phyloP scores from a whole-genome alignment of 92 coral and sea anemone species.

The Zoanthus gigantus region DNA sequence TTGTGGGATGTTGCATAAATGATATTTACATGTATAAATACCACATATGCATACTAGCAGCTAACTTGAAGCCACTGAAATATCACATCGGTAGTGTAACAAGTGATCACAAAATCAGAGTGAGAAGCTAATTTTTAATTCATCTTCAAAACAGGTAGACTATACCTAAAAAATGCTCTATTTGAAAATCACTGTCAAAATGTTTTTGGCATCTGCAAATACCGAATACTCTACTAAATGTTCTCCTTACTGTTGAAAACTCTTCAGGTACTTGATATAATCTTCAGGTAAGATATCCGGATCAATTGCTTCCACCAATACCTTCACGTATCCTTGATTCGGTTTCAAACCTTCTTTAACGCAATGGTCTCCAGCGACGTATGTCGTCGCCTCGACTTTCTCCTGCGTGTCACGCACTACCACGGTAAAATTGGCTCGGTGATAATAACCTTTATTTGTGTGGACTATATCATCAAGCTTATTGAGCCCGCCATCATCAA shows the following conservation, averaged over 20 bases:
- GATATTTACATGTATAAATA: too few species aligned
- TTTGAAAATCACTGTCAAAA: too few species aligned
- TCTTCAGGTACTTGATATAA: conserved; percentile 20
- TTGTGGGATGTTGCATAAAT: too few species aligned
- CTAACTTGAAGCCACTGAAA: too few species aligned
- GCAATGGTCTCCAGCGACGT: conserved; percentile 21
- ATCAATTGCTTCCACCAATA: conserved; percentile 10
- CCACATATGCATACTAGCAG: too few species aligned
- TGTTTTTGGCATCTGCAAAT: too few species aligned
- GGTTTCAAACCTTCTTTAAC: conserved; percentile 21
- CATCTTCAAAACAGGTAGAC: too few species aligned
- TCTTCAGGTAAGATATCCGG: conserved; percentile 21
- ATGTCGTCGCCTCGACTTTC: conserved; percentile 32
- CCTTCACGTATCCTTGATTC: conserved; percentile 26
- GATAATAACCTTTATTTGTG: conserved; percentile 23
- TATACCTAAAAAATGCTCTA: too few species aligned
- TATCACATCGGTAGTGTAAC: too few species aligned
- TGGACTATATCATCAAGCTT: conserved; percentile 33
- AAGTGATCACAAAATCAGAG: too few species aligned
- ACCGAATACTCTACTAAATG: too few species aligned
- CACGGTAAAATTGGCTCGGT: conserved; percentile 28
- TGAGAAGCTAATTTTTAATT: too few species aligned
- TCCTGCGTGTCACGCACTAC: conserved; percentile 29
- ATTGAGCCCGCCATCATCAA: conserved; percentile 16
- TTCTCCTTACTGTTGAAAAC: conserved; percentile 9